Evolutionary conservation across 1,140 invertebrate genomes (phyloP).

Genomic region (Oscheius sp.): DNA sequence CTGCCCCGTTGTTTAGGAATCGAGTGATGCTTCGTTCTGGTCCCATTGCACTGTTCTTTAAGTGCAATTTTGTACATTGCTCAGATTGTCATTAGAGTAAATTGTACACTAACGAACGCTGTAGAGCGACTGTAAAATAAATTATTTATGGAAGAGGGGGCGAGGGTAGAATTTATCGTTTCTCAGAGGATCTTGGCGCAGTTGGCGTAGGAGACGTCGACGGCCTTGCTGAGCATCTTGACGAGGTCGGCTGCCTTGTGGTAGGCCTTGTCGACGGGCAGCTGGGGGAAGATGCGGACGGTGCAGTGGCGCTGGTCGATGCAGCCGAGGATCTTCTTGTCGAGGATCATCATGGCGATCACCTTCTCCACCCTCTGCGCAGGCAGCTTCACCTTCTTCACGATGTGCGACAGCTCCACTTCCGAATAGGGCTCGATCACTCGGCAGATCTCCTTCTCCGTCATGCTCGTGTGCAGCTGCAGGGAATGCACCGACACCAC

Average conservation of each 20-base stretch:
- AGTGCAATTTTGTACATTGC: too few species aligned
- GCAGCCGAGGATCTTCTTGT: conserved; percentile 89
- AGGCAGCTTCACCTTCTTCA: conserved; percentile 9
- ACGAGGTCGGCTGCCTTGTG: not conserved
- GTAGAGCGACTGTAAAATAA: too few species aligned
- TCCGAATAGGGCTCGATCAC: conserved; percentile 29
- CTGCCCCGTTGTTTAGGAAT: too few species aligned
- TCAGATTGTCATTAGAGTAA: too few species aligned
- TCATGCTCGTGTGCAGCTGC: conserved; percentile 80
- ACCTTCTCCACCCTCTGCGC: conserved; percentile 79
- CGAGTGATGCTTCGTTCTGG: too few species aligned
- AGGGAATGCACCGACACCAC: conserved; percentile 93
- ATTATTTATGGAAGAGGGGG: too few species aligned
- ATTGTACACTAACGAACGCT: too few species aligned
- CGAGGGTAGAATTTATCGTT: too few species aligned
- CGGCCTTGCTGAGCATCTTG: not conserved
- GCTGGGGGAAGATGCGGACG: not conserved
- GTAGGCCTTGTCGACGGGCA: not conserved
- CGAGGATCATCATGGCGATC: conserved; percentile 99
- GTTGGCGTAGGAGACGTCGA: not conserved
- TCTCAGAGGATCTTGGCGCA: too few species aligned
- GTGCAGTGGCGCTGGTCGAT: conserved; percentile 95
- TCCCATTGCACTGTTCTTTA: too few species aligned
- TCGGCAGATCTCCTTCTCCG: conserved; percentile 32
- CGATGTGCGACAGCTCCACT: conserved; percentile 22